phyloP scores from a whole-genome alignment of 2,113 vertebrate genomes.

The Sigmodon hispidus region DNA sequence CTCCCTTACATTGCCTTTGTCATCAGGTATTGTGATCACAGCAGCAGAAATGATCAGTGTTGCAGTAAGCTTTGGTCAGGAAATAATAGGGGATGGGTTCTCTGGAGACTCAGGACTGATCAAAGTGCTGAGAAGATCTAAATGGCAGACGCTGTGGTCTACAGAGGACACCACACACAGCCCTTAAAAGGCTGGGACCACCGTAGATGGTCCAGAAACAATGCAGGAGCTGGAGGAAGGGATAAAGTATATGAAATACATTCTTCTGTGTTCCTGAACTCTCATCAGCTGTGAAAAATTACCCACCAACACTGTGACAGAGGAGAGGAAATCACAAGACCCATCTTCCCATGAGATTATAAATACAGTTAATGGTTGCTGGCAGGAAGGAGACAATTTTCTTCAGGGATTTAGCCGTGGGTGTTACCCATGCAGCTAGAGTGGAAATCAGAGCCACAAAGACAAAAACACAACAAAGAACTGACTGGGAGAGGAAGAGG shows the following conservation, averaged over 20 bases:
- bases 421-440: background rate
- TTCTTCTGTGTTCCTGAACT: background rate
- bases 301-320: background rate
- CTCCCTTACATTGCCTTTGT: background rate
- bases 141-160: background rate
- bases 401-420: background rate
- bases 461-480: background rate
- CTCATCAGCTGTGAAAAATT: background rate
- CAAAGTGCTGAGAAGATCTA: background rate
- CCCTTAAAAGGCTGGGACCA: background rate
- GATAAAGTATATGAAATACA: background rate
- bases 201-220: background rate
- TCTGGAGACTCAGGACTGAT: background rate
- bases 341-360: background rate
- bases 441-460: background rate
- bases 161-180: background rate
- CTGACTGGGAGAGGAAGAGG: background rate
- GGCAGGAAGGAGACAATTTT: background rate
- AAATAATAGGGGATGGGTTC: background rate
- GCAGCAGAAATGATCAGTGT: background rate
- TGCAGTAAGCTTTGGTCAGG: background rate
- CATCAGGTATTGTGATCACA: background rate
- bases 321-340: background rate
- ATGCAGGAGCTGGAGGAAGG: background rate
- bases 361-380: background rate